A percentile compares a stretch with the other conserved stretches of the same genome.
Conservation (phyloP, 2,797 vertebrate genomes). For the Poecilia velifera region DNA sequence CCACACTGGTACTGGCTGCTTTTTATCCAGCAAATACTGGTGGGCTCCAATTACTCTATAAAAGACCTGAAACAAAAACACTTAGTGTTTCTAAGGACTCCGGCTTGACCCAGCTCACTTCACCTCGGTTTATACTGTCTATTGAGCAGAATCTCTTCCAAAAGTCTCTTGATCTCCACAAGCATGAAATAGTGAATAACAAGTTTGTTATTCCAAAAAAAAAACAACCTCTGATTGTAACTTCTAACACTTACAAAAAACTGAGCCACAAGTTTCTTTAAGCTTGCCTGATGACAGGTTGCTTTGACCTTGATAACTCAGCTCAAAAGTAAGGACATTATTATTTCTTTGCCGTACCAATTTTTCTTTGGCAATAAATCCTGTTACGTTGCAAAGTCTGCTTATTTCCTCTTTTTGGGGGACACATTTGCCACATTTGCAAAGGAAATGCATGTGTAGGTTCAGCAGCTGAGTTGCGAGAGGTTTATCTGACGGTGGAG, state of each 20-base stretch:
- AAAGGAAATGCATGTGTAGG: neutral
- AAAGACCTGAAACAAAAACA: neutral
- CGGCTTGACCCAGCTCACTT: neutral
- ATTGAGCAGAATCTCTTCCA: neutral
- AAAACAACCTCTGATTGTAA: neutral
- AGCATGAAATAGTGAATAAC: neutral
- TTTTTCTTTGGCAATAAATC: neutral
- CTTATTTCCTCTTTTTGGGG: neutral
- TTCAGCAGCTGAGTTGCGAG: neutral
- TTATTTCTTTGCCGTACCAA: neutral
- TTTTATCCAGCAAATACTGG: conserved; percentile 1
- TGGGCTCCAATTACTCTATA: neutral
- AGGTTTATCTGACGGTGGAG: neutral
- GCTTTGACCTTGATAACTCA: neutral
- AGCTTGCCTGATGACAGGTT: neutral
- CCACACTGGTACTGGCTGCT: neutral
- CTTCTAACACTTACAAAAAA: neutral
- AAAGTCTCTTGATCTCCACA: neutral
- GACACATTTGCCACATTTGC: neutral
- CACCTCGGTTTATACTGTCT: neutral
- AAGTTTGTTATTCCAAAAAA: neutral
- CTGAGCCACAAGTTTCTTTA: neutral
- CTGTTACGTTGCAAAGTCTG: neutral
- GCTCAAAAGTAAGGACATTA: neutral
- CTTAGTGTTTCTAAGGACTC: neutral